Percentiles rank a stretch among this genome's conserved stretches.
Evolutionary conservation across 2,888 invertebrate species (phyloP).

Genomic region (Hyppa rectilinea): DNA sequence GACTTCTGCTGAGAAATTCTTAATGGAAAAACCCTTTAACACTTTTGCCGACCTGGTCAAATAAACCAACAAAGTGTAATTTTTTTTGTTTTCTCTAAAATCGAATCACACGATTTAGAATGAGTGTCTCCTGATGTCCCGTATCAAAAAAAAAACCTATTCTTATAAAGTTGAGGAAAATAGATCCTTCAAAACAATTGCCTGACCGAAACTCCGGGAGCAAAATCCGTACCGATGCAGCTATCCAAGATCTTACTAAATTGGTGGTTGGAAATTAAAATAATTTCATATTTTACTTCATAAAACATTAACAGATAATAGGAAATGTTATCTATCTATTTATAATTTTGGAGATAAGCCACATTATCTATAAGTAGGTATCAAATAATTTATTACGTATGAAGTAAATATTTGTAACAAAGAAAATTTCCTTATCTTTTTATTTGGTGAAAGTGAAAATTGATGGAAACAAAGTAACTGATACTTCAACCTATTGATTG

Average conservation of each 20-base stretch:
- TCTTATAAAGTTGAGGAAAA: neutral
- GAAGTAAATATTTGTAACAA: conserved; percentile 14
- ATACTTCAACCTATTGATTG: neutral
- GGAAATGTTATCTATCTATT: conserved; percentile 1
- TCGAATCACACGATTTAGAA: neutral
- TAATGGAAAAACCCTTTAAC: too few relatives aligned
- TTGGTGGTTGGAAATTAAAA: neutral
- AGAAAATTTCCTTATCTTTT: neutral
- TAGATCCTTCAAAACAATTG: neutral
- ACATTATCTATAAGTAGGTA: conserved; percentile 28
- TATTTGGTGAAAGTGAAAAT: neutral
- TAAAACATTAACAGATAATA: neutral
- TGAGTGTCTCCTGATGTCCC: neutral
- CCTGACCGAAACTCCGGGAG: too few relatives aligned
- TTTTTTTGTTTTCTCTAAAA: neutral
- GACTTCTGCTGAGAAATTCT: too few relatives aligned
- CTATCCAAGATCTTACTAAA: neutral
- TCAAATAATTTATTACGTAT: conserved; percentile 2
- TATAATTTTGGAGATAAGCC: conserved; percentile 33
- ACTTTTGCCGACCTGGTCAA: too few relatives aligned
- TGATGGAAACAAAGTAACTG: neutral
- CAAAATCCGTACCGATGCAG: too few relatives aligned
- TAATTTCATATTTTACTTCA: neutral
- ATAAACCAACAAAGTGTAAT: too few relatives aligned
- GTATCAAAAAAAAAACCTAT: neutral